Conservation (phyloP, 2,888 invertebrate species). For the Pycnomerus fuliginosus region DNA sequence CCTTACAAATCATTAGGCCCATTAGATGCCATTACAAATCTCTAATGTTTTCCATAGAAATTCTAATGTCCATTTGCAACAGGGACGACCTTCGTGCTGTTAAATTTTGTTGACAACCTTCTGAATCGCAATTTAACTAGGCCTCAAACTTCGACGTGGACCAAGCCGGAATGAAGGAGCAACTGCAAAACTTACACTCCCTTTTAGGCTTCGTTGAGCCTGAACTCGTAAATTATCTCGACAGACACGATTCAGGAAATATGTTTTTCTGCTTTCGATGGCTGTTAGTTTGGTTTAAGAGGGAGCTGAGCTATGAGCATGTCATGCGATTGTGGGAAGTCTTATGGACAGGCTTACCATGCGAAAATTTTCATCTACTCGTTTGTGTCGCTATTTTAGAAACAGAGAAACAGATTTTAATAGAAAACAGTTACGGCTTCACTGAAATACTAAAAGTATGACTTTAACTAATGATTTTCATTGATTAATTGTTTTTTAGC, state of each 20-base stretch:
- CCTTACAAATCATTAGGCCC: too few species aligned
- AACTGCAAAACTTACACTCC: slow-evolving; percentile 80
- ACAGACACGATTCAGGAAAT: slow-evolving; percentile 85
- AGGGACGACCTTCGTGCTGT: too few species aligned
- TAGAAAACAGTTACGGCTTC: slow-evolving; percentile 89
- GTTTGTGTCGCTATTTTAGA: slow-evolving; percentile 92
- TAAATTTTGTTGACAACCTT: too few species aligned
- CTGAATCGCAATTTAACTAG: too few species aligned
- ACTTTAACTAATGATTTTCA: slow-evolving; percentile 4
- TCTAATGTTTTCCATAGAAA: too few species aligned
- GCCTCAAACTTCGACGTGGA: slow-evolving; percentile 97
- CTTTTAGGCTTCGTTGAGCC: slow-evolving; percentile 82
- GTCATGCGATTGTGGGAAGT: slow-evolving; percentile 95
- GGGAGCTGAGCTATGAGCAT: slow-evolving; percentile 86
- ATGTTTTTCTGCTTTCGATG: slow-evolving; percentile 99
- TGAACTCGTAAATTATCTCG: slow-evolving; percentile 80
- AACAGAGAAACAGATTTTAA: slow-evolving; percentile 81
- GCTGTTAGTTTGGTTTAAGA: slow-evolving; percentile 82
- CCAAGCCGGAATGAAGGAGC: slow-evolving; percentile 94
- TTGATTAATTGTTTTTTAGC: slow-evolving; percentile 59
- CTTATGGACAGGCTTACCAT: slow-evolving; percentile 92
- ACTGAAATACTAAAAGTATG: slow-evolving; percentile 90
- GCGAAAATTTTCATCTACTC: slow-evolving; percentile 93
- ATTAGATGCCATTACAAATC: too few species aligned
- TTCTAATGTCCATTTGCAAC: too few species aligned